These are phyloP conservation scores for Basileuterus tristriatus DNA, from an alignment of 2,797 vertebrate genomes.

Conservation along the genomic window DNA sequence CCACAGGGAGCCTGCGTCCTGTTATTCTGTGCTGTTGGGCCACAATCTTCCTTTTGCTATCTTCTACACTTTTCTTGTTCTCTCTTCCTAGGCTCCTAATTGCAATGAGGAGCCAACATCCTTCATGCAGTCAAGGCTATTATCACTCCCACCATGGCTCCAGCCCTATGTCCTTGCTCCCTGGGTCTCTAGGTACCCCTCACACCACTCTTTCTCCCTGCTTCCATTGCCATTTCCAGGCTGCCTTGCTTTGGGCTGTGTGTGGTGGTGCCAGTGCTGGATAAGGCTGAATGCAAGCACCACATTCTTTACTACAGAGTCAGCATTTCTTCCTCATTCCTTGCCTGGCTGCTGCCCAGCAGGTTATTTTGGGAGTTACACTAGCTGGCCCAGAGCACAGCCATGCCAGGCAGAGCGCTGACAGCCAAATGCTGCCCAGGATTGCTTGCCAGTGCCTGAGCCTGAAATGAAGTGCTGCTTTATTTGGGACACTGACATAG, in stretches of 20 bases:
- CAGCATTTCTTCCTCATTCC: slow-evolving; percentile 51
- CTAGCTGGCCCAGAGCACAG: slow-evolving; percentile 12
- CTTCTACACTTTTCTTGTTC: not conserved
- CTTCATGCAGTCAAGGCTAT: not conserved
- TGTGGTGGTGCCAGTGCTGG: not conserved
- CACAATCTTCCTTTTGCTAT: not conserved
- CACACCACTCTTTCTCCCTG: not conserved
- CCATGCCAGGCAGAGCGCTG: slow-evolving; percentile 1
- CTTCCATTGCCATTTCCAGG: not conserved
- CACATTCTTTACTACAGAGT: slow-evolving; percentile 38
- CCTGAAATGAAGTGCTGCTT: not conserved
- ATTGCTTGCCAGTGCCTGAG: not conserved
- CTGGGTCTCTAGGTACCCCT: not conserved
- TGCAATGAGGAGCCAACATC: not conserved
- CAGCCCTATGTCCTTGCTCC: not conserved
- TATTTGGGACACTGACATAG: not conserved
- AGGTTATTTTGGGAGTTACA: slow-evolving; percentile 54
- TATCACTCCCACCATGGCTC: not conserved
- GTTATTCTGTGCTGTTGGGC: not conserved
- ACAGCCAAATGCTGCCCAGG: not conserved
- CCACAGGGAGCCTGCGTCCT: not conserved
- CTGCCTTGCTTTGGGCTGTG: not conserved
- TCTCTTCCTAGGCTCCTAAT: not conserved
- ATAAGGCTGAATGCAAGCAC: slow-evolving; percentile 4
- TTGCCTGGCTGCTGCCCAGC: slow-evolving; percentile 50